Percentiles rank a stretch among this genome's conserved stretches.
Conservation (phyloP, 2,797 vertebrate species). For the Alectoris magna region DNA sequence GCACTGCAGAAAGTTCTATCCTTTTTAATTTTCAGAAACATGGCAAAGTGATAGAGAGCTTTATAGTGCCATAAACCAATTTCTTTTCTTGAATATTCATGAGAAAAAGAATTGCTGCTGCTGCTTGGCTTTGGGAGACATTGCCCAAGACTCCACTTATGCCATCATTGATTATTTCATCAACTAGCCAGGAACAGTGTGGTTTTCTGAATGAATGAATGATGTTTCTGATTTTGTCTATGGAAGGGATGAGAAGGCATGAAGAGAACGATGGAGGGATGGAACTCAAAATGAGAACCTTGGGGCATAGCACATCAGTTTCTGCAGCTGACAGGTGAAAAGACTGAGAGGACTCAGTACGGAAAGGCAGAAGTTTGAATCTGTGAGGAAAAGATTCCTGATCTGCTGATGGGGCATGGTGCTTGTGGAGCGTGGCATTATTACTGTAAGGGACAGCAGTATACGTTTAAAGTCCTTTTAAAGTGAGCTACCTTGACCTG, state of each 20-base stretch:
- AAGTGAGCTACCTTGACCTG: background rate
- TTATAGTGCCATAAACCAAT: background rate
- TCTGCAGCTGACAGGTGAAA: background rate
- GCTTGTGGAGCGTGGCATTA: background rate
- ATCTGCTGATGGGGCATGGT: background rate
- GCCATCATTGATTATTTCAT: background rate
- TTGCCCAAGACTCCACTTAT: background rate
- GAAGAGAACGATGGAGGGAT: background rate
- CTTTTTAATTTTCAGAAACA: background rate
- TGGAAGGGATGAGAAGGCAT: background rate
- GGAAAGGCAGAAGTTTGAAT: background rate
- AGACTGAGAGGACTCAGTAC: background rate
- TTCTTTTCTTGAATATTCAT: background rate
- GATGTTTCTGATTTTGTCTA: background rate
- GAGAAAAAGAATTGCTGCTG: background rate
- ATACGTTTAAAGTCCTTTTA: background rate
- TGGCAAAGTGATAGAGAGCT: background rate
- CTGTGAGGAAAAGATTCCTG: background rate
- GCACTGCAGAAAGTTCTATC: background rate
- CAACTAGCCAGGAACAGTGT: background rate
- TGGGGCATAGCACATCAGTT: background rate
- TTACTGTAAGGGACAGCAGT: background rate
- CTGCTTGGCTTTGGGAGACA: background rate
- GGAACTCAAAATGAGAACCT: background rate
- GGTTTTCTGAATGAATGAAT: background rate